Evolutionary conservation across 1,140 invertebrate genomes (phyloP).

Genomic region (Drosophila punjabiensis): DNA sequence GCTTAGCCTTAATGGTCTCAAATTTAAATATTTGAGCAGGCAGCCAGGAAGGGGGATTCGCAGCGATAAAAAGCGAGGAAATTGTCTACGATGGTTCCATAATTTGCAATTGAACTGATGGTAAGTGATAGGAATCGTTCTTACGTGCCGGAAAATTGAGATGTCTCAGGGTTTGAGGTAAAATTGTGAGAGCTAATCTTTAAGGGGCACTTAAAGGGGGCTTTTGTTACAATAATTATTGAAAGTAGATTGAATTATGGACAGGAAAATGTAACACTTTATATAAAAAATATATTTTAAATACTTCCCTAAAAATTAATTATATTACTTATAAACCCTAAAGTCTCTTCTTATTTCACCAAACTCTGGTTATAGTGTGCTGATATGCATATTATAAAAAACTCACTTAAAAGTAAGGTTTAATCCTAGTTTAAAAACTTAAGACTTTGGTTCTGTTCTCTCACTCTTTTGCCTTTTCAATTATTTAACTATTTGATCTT

Average conservation of each 20-base stretch:
- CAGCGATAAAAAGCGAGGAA: conserved; percentile 13
- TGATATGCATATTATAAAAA: background rate
- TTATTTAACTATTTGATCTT: background rate
- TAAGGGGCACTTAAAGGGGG: background rate
- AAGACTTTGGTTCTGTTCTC: too few species aligned
- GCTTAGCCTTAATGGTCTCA: conserved; percentile 47
- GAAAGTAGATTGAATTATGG: background rate
- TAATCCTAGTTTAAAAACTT: too few species aligned
- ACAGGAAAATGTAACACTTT: too few species aligned
- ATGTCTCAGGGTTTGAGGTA: background rate
- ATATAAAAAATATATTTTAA: background rate
- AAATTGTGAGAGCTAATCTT: background rate
- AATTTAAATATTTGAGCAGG: conserved; percentile 47
- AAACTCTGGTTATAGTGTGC: too few species aligned
- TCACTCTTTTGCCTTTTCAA: background rate
- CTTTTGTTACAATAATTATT: background rate
- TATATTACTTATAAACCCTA: background rate
- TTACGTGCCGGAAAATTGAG: conserved; percentile 25
- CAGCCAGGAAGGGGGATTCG: conserved; percentile 2
- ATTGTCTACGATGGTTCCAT: conserved; percentile 1
- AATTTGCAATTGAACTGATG: conserved; percentile 31
- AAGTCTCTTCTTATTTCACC: background rate
- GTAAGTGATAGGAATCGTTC: conserved; percentile 33
- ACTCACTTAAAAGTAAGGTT: background rate
- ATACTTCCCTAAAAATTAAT: background rate